Base-by-base conservation (phyloP, 2,113 vertebrate species). In the Eurystomus gularis region DNA sequence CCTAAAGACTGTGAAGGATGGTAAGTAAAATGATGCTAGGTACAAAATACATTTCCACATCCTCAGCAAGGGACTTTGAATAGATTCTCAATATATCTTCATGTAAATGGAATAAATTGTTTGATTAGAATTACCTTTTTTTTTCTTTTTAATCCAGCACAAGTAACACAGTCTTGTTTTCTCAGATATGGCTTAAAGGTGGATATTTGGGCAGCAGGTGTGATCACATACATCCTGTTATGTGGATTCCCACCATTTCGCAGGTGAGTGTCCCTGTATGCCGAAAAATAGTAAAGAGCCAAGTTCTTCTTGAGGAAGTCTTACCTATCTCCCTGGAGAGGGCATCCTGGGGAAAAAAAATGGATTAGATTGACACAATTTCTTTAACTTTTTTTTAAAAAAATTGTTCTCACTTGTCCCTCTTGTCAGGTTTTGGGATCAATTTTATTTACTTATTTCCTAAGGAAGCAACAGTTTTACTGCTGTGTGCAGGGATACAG, bases 181-280 rank as follows among this genome's bases (percentile, higher is more conserved):
- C 60, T 60, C 94, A 99, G 99, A 5, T 99, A 99, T 1, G 99
- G 99, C 75, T 97, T 99, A 95, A 99, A 99, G 97, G 99, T 99
- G 97, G 99, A 99, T 91, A 97, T 99, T 68, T 99, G 99, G 99
- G 99, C 99, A 13, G 99, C 99, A 15, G 99, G 99, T 2, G 99
- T 99, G 96, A 99, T 99, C 95, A 99, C 99, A 1, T 99, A 99
- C 98, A 99, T 99, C 73, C 98, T 99, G 12, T 96, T 99, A 28
- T 99, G 99, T 97, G 99, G 99, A 40, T 99, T 99, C 94, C 99
- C 99, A 24, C 99, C 99, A 10, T 99, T 99, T 94, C 98, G 99
- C 97, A 99, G 99, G 99, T 99, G 95, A 97, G 98, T 70, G 28
- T 58, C 29, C 31, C 29, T 51, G 4, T 31, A 15, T 10, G 11